A percentile compares a stretch with the other conserved stretches of the same genome.
These are phyloP conservation scores for Euura lappo DNA, from an alignment of 1,140 invertebrate species.

Conservation along the genomic window DNA sequence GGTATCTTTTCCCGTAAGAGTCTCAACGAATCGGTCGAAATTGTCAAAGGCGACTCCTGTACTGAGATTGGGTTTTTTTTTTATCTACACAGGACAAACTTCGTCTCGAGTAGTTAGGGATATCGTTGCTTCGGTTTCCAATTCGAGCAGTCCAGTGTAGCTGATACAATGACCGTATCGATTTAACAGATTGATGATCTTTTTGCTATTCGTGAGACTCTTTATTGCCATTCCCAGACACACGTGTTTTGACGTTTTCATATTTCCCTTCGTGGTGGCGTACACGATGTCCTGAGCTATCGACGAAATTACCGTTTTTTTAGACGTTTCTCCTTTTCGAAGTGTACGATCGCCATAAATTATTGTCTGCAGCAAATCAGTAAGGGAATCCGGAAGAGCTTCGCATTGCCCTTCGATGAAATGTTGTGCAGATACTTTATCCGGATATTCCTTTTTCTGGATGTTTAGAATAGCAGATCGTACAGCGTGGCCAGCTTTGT, in stretches of 20 bases:
- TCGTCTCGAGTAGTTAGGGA: conserved; percentile 18
- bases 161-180: conserved; percentile 12
- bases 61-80: conserved; percentile 24
- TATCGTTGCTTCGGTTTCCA: conserved; percentile 38
- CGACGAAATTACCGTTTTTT: background rate
- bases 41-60: conserved; percentile 47
- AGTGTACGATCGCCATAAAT: background rate
- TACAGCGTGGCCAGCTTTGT: background rate
- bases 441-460: background rate
- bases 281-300: background rate
- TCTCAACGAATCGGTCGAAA: conserved; percentile 41
- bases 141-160: conserved; percentile 30
- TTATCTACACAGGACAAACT: conserved; percentile 36
- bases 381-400: background rate
- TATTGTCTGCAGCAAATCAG: background rate
- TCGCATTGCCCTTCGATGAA: background rate
- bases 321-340: background rate
- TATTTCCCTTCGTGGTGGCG: background rate
- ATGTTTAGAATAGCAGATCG: background rate
- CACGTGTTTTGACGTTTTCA: conserved; percentile 9
- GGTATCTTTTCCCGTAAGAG: conserved; percentile 38
- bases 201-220: conserved; percentile 14
- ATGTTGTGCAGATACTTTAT: background rate
- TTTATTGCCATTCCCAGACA: conserved; percentile 9
- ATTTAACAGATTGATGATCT: conserved; percentile 12